Conservation (phyloP, 2,113 vertebrate species). For the Chaetura pelagica region DNA sequence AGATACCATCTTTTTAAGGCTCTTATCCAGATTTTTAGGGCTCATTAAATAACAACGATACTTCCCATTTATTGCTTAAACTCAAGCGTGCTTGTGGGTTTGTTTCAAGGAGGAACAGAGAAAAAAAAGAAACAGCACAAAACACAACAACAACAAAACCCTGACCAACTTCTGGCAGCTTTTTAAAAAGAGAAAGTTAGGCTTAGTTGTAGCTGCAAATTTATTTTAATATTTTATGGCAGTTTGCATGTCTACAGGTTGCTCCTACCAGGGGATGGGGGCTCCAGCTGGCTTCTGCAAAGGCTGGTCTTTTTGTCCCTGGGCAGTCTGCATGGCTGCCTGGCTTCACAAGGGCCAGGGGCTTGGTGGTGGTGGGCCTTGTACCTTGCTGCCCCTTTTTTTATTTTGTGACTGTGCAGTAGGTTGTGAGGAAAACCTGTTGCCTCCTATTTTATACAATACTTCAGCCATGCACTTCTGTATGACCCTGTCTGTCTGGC, state of each 20-base stretch:
- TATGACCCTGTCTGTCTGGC: not conserved
- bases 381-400: not conserved
- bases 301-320: not conserved
- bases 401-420: not conserved
- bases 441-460: rapidly evolving
- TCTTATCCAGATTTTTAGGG: not conserved
- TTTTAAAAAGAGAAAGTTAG: not conserved
- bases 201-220: not conserved
- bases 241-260: not conserved
- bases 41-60: not conserved
- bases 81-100: not conserved
- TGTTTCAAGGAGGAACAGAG: not conserved
- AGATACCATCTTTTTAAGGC: not conserved
- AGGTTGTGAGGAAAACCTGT: not conserved
- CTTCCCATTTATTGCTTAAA: not conserved
- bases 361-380: rapidly evolving
- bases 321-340: not conserved
- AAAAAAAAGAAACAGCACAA: not conserved
- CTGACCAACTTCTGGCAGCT: rapidly evolving
- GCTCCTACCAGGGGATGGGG: not conserved
- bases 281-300: not conserved
- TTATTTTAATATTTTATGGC: not conserved
- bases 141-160: not conserved
- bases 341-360: rapidly evolving
- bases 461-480: not conserved